Evolutionary conservation across 1,140 invertebrate genomes (phyloP).

Genomic region (Psix sp.): DNA sequence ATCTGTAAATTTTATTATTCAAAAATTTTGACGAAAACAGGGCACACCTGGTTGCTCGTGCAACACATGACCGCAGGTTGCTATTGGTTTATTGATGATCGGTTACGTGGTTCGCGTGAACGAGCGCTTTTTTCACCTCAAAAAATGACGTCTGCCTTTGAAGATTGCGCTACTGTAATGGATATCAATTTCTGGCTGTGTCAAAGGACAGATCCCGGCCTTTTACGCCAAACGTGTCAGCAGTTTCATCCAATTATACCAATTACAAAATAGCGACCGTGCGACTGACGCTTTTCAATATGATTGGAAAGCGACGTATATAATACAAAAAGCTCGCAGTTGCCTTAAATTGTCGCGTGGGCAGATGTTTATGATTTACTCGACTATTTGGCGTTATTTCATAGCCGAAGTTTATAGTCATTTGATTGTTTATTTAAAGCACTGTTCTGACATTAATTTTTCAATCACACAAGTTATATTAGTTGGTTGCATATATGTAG

Average conservation of each 20-base stretch:
- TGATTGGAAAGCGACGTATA: slow-evolving; percentile 42
- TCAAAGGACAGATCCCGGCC: slow-evolving; percentile 44
- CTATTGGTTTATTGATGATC: slow-evolving; percentile 59
- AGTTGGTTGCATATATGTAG: no score
- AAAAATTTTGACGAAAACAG: slow-evolving; percentile 15
- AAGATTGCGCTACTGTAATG: slow-evolving; percentile 38
- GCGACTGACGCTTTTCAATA: slow-evolving; percentile 45
- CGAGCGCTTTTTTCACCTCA: slow-evolving; percentile 35
- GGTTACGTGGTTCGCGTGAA: slow-evolving; percentile 47
- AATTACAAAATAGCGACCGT: slow-evolving; percentile 50
- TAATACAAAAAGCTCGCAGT: slow-evolving; percentile 23
- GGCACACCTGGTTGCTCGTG: slow-evolving; percentile 28
- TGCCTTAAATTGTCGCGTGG: slow-evolving; percentile 39
- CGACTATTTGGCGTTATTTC: slow-evolving; percentile 23
- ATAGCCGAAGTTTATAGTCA: slow-evolving; percentile 10
- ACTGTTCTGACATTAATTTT: no score
- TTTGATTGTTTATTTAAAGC: slow-evolving; percentile 12
- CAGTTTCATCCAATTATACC: slow-evolving; percentile 58
- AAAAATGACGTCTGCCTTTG: slow-evolving; percentile 52
- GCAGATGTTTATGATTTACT: slow-evolving; percentile 28
- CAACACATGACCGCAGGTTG: slow-evolving; percentile 48
- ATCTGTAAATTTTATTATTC: not conserved
- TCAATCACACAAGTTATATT: no score
- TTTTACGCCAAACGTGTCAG: slow-evolving; percentile 54
- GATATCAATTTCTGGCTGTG: slow-evolving; percentile 47